Percentiles rank a stretch among this genome's conserved stretches.
Conservation (phyloP, 2,888 invertebrate genomes). For the Lithosia quadra region DNA sequence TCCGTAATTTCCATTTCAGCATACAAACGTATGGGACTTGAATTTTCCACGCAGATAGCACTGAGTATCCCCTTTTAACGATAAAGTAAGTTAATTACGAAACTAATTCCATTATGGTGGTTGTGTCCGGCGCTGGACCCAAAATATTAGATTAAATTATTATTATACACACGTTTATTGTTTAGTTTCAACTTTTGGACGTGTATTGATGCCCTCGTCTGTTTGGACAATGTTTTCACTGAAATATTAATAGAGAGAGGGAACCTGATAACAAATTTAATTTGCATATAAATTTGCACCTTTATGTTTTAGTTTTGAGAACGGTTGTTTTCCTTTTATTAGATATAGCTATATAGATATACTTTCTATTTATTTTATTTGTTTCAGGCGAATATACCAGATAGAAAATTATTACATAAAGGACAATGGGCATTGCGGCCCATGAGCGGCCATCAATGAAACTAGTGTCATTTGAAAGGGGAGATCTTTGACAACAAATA, state of each 20-base stretch:
- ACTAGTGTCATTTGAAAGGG: no score
- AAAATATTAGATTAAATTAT: slow-evolving; percentile 61
- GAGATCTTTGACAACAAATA: no score
- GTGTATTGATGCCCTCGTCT: slow-evolving; percentile 41
- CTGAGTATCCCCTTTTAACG: slow-evolving; percentile 68
- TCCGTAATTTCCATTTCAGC: slow-evolving; percentile 53
- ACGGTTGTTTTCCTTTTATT: slow-evolving; percentile 16
- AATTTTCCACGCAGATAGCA: slow-evolving; percentile 68
- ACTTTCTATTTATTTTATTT: neutral
- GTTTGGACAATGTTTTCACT: slow-evolving; percentile 26
- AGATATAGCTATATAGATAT: neutral
- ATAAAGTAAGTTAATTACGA: slow-evolving; percentile 75
- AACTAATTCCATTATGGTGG: slow-evolving; percentile 75
- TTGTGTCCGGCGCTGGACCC: slow-evolving; percentile 54
- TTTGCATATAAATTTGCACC: slow-evolving; percentile 30
- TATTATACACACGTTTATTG: slow-evolving; percentile 53
- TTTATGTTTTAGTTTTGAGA: slow-evolving; percentile 21
- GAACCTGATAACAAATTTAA: slow-evolving; percentile 34
- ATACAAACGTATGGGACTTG: slow-evolving; percentile 62
- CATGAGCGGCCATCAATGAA: no score
- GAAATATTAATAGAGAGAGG: slow-evolving; percentile 27
- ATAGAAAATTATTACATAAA: no score
- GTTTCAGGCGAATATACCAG: neutral
- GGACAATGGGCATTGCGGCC: no score
- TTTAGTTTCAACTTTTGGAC: slow-evolving; percentile 45